Evolutionary conservation across 1,140 invertebrate genomes (phyloP), one percentile per base, ranked within the genome.

Genomic region (Wiebesia pumilae): DNA sequence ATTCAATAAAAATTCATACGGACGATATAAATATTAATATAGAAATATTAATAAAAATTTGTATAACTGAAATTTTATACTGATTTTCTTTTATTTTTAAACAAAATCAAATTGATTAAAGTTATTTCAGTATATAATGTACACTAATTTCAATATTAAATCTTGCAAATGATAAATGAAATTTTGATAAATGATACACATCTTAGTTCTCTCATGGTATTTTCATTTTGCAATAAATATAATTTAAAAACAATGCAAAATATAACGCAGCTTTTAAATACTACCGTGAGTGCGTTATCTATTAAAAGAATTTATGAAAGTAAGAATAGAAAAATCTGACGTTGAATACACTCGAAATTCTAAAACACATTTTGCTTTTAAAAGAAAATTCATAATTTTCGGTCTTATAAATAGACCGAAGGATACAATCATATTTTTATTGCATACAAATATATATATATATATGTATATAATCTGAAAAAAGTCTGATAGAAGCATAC

Each of bases 401-500:
- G 35, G 21, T 67, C 30, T 71, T 43, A n/a, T 73, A 51, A 33
- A 30, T 9, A 65, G 69, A 65, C n/a, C 43, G 51, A 40, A 62
- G 69, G 30, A 77, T 3, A 58, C 73, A 21, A 51, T 84, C 75
- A 69, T 79, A 33, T 78, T 35, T 51, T 51, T 75, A 38, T 43
- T 65, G 3, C 71, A 43, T 40, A 71, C 3, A n/a, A 4, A 47
- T 12, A 47, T 12, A 47, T 47, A 47, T 47, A 47, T 47, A 19
- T 54, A 71, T 75, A 85, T 83, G 27, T 75, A 58, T 58, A 58
- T 85, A 67, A 43, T 35, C n/a, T 62, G 69, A 75, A 86, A 86
- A 81, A 81, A 86, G 2, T 54, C 14, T 54, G 51, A 86, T 67
- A 51, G 54, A 79, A 81, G 79, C 69, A 43, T 81, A 65, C 38